Base-by-base conservation (phyloP, 2,113 vertebrate genomes). In the Micronycteris hirsuta region DNA sequence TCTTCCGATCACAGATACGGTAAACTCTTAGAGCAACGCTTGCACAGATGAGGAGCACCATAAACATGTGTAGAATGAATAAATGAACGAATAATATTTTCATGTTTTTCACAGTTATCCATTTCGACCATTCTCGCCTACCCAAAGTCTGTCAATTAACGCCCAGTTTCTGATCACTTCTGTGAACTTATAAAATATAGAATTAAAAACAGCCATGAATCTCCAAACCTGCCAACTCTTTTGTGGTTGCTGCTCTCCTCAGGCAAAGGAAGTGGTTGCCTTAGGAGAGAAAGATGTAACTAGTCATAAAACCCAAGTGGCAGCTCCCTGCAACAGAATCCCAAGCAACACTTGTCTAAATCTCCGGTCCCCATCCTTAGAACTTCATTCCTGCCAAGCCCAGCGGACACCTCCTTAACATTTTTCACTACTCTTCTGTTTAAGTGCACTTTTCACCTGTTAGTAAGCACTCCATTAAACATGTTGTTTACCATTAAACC, bases 401-500 rank as follows among this genome's bases (percentile, higher is more conserved):
- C 24, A 84, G 16, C 9, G 45, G 2, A 73, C 4, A 38, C 7
- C 14, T 67, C 80, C 36, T 87, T 84, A 19, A 80, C 49, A 65
- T 78, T 93, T 71, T 52, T 24, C 7, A 67, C 10, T 4, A 58
- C 5, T 33, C 22, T 92, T 31, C 5, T 26, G 67, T 56, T 92
- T 87, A 80, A 77, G 88, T 61, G n/a, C 49, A 92, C 85, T 96
- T 94, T 82, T 81, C 58, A 65, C 20, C 19, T 13, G 56, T 95
- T 95, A 82, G n/a, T 89, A 95, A 92, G 2, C 54, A 41, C 38
- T 82, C 54, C 93, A 8, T 28, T 63, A 89, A 90, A 88, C 90
- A 41, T 22, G 85, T 83, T 96, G 81, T 77, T 96, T 93, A 92
- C 13, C 43, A 43, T 71, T 83, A 93, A 97, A 88, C 5, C 7